Conservation (phyloP, 2,888 invertebrate genomes). For the Leptinotarsa juncta region DNA sequence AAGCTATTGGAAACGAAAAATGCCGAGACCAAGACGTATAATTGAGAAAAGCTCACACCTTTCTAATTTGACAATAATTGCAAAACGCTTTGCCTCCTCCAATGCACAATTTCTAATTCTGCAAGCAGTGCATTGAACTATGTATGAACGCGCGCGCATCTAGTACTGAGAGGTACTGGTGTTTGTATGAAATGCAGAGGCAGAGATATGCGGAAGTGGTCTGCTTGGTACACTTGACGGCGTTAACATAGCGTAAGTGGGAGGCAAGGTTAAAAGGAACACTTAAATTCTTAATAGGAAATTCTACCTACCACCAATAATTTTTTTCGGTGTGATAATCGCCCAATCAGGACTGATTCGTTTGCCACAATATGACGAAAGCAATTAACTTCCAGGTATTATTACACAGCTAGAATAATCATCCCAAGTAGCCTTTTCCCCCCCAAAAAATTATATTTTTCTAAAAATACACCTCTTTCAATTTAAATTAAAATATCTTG, state of each 20-base stretch:
- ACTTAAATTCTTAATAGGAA: background rate
- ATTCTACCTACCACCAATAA: constrained; percentile 7
- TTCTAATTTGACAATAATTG: background rate
- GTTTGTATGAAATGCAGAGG: constrained; percentile 10
- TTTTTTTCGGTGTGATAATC: background rate
- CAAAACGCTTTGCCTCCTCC: constrained; percentile 28
- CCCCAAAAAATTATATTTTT: no score
- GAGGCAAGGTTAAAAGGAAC: constrained; percentile 24
- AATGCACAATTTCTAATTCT: constrained; percentile 47
- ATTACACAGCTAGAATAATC: no score
- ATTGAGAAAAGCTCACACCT: constrained; percentile 5
- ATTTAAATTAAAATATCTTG: no score
- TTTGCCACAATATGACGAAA: no score
- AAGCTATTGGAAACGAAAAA: no score
- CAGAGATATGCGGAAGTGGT: constrained; percentile 28
- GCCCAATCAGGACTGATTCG: background rate
- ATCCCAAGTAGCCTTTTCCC: no score
- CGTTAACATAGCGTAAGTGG: constrained; percentile 10
- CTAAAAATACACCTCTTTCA: no score
- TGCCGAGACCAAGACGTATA: no score
- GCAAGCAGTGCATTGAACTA: constrained; percentile 49
- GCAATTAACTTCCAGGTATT: no score
- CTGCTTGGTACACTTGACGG: constrained; percentile 25
- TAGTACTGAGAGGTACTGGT: constrained; percentile 15
- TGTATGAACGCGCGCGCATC: constrained; percentile 40